phyloP scores from a whole-genome alignment of 2,888 invertebrate genomes.

The Ophraella communa region DNA sequence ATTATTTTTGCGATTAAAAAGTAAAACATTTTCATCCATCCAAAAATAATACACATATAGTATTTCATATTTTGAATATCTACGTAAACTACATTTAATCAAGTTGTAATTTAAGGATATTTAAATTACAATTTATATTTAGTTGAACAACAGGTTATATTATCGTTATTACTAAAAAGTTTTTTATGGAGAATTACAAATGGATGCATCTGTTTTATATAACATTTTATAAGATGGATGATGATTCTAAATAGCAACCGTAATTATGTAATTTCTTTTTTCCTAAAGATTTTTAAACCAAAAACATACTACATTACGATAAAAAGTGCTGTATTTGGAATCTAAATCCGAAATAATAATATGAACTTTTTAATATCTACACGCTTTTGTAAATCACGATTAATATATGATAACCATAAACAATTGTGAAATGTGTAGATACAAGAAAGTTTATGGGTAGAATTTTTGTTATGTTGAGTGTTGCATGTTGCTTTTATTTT shows the following conservation, averaged over 20 bases:
- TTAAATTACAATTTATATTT: too few species aligned
- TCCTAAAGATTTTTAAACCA: not conserved
- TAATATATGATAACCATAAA: not conserved
- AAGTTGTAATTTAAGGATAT: too few species aligned
- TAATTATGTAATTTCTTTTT: not conserved
- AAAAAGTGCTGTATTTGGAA: too few species aligned
- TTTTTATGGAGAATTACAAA: not conserved
- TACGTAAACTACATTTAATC: too few species aligned
- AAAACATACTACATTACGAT: too few species aligned
- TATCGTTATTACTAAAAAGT: too few species aligned
- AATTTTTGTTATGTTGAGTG: conserved; percentile 51
- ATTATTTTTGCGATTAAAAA: too few species aligned
- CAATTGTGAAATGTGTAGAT: not conserved
- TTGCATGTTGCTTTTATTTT: conserved; percentile 48
- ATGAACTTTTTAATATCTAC: not conserved
- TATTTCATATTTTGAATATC: too few species aligned
- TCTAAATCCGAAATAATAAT: conserved; percentile 2
- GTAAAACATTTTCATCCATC: too few species aligned
- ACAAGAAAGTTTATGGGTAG: not conserved
- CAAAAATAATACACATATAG: too few species aligned
- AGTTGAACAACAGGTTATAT: too few species aligned
- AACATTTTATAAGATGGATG: not conserved
- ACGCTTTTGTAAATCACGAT: not conserved
- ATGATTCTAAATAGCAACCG: not conserved
- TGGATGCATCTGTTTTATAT: not conserved